Conservation (phyloP, 2,888 invertebrate species). For the Leptarthrus brevirostris region DNA sequence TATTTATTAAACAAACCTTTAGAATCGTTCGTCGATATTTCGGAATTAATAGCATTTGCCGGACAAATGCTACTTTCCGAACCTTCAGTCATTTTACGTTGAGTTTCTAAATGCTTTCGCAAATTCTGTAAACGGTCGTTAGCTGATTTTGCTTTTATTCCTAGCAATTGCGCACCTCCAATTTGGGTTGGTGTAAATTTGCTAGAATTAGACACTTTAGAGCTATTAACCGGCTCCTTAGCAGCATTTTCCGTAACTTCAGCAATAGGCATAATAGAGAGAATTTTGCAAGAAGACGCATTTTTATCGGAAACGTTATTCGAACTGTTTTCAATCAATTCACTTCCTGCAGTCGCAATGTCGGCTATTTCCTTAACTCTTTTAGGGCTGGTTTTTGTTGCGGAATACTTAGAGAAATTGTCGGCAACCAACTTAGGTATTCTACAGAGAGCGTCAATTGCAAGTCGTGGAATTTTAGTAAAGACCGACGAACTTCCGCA, state of each 20-base stretch:
- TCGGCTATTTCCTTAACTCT: neutral
- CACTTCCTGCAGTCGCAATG: neutral
- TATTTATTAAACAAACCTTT: no score
- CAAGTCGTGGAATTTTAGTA: neutral
- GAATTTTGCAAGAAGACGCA: no score
- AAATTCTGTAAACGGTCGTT: slow-evolving; percentile 57
- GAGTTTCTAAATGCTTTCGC: slow-evolving; percentile 53
- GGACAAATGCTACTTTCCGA: neutral
- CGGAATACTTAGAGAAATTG: neutral
- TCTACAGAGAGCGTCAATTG: neutral
- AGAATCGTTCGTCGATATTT: neutral
- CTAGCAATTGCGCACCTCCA: no score
- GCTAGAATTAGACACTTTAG: no score
- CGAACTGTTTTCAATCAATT: neutral
- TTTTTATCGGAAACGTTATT: no score
- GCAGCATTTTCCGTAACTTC: no score
- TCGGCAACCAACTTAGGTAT: neutral
- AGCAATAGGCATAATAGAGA: no score
- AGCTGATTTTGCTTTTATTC: slow-evolving; percentile 50
- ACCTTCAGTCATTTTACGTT: neutral
- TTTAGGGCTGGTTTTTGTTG: neutral
- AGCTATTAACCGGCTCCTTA: no score
- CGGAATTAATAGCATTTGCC: neutral
- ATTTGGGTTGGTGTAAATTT: no score
- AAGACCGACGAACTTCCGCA: neutral